Base-by-base conservation (phyloP, 2,888 invertebrate genomes). In the Pristionchus japonicus region DNA sequence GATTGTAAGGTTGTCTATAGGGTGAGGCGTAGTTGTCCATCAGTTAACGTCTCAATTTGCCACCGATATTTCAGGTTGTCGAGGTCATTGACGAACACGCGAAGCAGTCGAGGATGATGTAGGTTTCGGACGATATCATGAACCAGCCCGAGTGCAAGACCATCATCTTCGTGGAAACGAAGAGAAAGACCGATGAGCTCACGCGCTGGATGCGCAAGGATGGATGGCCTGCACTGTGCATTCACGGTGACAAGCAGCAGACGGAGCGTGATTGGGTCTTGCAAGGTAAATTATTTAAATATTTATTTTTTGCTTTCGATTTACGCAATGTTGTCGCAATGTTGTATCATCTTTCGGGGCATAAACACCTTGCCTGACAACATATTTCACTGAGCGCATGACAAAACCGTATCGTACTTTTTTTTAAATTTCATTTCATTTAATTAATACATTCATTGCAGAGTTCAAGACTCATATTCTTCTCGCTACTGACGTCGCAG, bases 131-230 rank as follows among this genome's bases (percentile, higher is more conserved):
- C 31, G 90, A 91, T 15, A 92, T 93, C 86, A 91, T 93, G 91
- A 90, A 90, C 61, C 91, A 93, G 87, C 87, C 89, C 27, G 97
- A 97, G 91, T 97, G 97, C 95, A 99, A 99, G 91, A 97, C 97
- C 6, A 97, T 99, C 91, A 97, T 99, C 89, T 99, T 99, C 95
- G 98, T 98, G n/a, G 98, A 98, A 95, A 99, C 98, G 0, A 99
- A 99, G 95, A 97, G 98, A 94, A 98, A 98, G 95, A 98, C 98
- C 89, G 97, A 98, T 94, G 97, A 96, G 92, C 96, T 99, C 87
- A 96, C 97, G 9, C 96, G 97, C 91, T 96, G 96, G 89, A 96
- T 99, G 92, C 96, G 97, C 90, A 96, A 96, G 89, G 97, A 97
- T 94, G 97, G 95, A 23, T 96, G 95, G 95, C 95, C 95, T 67